Base-by-base conservation (phyloP, 1,140 invertebrate species). In the Cecropterus lyciades region DNA sequence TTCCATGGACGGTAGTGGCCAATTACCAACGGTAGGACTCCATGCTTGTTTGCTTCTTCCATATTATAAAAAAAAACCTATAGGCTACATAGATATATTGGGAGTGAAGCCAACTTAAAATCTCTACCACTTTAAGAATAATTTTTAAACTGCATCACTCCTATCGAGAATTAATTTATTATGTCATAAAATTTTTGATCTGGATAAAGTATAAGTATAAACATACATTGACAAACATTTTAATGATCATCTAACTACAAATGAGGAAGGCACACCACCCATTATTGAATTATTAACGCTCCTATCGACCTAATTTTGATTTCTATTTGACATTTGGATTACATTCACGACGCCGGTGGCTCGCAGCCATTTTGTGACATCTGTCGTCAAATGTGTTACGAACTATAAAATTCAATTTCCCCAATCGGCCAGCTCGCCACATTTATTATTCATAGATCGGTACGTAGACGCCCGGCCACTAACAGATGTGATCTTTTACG, bases 361-460 rank as follows among this genome's bases (percentile, higher is more conserved):
- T 71, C 56, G 71, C 84, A 69, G 77, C 84, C 84, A 90, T 90
- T 90, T 89, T 89, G 84, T 87, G 88, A 92, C 89, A 92, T 91
- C 87, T 92, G 89, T 92, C 87, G 84, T 86, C 80, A 73, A 82
- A 85, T 89, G 87, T 91, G 89, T 89, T 89, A 82, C 82, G 73
- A 89, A 87, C 86, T 92, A 92, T 91, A 92, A 92, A 92, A 92
- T 92, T 92, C 89, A 92, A 92, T 92, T 92, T 92, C 87, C 89
- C 87, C 89, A 89, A 92, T 91, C 89, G 87, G 87, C 83, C 70
- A 85, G 80, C 84, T 78, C 84, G 85, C 70, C 82, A 84, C 88
- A 91, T 92, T 92, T 90, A 90, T 89, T 92, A 92, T 92, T 92
- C 89, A 92, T 90, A 90, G 87, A 82, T 79, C 82, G 80, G 79